Evolutionary conservation across 1,140 invertebrate genomes (phyloP).

Genomic region (Battus philenor): DNA sequence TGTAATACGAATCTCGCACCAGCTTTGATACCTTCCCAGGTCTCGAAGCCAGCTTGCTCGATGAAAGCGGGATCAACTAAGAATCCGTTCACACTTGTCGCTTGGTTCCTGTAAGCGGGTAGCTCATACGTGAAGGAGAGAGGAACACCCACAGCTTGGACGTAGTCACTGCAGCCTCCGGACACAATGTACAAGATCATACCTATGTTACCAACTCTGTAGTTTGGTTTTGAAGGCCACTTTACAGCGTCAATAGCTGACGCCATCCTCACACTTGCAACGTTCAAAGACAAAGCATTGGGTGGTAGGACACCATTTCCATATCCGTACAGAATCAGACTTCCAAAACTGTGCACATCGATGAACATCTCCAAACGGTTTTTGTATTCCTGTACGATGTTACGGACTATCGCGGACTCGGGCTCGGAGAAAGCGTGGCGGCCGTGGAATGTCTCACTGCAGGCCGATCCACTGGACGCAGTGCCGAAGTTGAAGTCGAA

Average conservation of each 20-base stretch:
- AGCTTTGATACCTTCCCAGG: slow-evolving; percentile 47
- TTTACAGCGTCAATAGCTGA: slow-evolving; percentile 32
- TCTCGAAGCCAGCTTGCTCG: slow-evolving; percentile 43
- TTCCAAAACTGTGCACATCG: slow-evolving; percentile 81
- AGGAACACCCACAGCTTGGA: slow-evolving; percentile 70
- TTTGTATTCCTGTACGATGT: slow-evolving; percentile 62
- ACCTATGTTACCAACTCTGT: slow-evolving; percentile 23
- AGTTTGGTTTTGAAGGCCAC: slow-evolving; percentile 20
- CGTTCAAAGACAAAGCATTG: slow-evolving; percentile 31
- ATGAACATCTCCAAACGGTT: slow-evolving; percentile 75
- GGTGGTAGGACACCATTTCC: slow-evolving; percentile 35
- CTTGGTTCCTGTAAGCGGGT: slow-evolving; percentile 78
- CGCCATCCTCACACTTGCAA: slow-evolving; percentile 37
- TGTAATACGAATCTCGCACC: slow-evolving; percentile 25
- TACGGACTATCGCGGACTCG: slow-evolving; percentile 76
- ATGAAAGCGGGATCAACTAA: slow-evolving; percentile 47
- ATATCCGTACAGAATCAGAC: slow-evolving; percentile 77
- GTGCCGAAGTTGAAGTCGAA: slow-evolving; percentile 79
- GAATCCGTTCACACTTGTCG: slow-evolving; percentile 40
- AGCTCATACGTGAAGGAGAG: slow-evolving; percentile 83
- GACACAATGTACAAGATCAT: slow-evolving; percentile 19
- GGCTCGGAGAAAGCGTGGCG: slow-evolving; percentile 80
- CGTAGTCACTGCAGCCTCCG: slow-evolving; percentile 33
- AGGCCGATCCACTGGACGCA: slow-evolving; percentile 78
- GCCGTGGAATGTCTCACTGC: slow-evolving; percentile 81